Percentiles rank a stretch among this genome's conserved stretches.
Conservation (phyloP, 2,797 vertebrate genomes). For the Bradypus variegatus region DNA sequence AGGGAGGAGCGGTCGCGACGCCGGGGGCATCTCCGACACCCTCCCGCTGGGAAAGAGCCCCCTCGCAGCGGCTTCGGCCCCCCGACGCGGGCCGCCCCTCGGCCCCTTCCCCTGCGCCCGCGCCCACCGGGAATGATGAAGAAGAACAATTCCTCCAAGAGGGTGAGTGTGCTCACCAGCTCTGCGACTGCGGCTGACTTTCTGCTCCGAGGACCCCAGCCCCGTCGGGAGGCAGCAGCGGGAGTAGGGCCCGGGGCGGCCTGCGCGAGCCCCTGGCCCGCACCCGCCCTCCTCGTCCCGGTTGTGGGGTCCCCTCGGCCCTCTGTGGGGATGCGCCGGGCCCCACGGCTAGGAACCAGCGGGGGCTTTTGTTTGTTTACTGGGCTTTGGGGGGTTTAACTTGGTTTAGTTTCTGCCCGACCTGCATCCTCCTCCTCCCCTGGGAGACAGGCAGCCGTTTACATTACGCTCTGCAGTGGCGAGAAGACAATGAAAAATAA, state of each 20-base stretch:
- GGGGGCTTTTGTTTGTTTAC: conserved; percentile 30
- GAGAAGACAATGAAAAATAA: conserved; percentile 48
- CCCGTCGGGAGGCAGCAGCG: background rate
- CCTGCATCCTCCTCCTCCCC: background rate
- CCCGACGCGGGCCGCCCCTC: conserved; percentile 22
- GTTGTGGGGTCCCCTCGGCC: background rate
- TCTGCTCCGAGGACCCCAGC: background rate
- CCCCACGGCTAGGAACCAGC: background rate
- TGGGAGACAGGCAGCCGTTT: background rate
- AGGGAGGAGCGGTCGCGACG: conserved; percentile 39
- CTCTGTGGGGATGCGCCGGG: background rate
- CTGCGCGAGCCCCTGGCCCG: background rate
- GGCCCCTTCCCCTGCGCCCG: background rate
- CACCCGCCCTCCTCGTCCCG: background rate
- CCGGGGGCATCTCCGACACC: conserved; percentile 46
- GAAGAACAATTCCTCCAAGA: conserved; percentile 82
- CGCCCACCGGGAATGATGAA: conserved; percentile 68
- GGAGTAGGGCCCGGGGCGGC: background rate
- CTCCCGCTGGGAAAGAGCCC: conserved; percentile 27
- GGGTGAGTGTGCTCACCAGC: conserved; percentile 76
- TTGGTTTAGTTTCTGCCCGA: background rate
- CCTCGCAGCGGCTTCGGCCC: background rate
- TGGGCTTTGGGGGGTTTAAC: background rate
- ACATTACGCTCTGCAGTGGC: background rate
- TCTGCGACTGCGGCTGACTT: background rate